Percentiles rank a stretch among this genome's conserved stretches.
These are phyloP conservation scores for Acanthurus tractus DNA, from an alignment of 2,797 vertebrate species.

Conservation along the genomic window DNA sequence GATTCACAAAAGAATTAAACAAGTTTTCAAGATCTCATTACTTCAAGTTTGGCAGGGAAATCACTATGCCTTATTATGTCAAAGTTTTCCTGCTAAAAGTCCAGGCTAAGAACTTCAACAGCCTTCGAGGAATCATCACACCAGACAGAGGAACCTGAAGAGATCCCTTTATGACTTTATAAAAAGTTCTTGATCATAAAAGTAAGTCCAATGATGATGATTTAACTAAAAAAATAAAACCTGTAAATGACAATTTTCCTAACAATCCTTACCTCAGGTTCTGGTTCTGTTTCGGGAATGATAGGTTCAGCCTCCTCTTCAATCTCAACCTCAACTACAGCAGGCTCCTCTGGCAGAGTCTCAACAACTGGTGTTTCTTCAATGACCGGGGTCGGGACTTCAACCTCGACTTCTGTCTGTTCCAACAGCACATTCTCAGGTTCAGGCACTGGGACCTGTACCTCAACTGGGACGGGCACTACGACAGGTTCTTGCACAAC, in stretches of 20 bases:
- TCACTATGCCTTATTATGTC: background rate
- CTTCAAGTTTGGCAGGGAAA: background rate
- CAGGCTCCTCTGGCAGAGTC: constrained; percentile 17
- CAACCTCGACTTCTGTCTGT: constrained; percentile 42
- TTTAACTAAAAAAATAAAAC: background rate
- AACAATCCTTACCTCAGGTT: constrained; percentile 56
- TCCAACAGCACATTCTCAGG: constrained; percentile 36
- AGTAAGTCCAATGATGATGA: background rate
- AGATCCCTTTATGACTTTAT: background rate
- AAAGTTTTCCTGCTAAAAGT: background rate
- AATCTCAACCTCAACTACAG: constrained; percentile 25
- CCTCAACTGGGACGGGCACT: constrained; percentile 1
- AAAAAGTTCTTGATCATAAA: too few relatives aligned
- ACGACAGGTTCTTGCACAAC: too few relatives aligned
- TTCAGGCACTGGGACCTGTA: constrained; percentile 20
- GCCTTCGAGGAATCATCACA: background rate
- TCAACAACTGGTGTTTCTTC: constrained; percentile 36
- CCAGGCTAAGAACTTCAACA: too few relatives aligned
- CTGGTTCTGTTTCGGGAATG: constrained; percentile 61
- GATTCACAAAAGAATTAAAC: background rate
- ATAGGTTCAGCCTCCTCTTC: constrained; percentile 36
- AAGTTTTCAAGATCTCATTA: background rate
- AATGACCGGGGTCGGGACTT: constrained; percentile 26
- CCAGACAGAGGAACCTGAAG: background rate
- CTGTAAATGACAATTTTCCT: too few relatives aligned